Evolutionary conservation across 2,113 vertebrate genomes (phyloP), one percentile per base, ranked within the genome.

Genomic region (Siphamia tubifer): DNA sequence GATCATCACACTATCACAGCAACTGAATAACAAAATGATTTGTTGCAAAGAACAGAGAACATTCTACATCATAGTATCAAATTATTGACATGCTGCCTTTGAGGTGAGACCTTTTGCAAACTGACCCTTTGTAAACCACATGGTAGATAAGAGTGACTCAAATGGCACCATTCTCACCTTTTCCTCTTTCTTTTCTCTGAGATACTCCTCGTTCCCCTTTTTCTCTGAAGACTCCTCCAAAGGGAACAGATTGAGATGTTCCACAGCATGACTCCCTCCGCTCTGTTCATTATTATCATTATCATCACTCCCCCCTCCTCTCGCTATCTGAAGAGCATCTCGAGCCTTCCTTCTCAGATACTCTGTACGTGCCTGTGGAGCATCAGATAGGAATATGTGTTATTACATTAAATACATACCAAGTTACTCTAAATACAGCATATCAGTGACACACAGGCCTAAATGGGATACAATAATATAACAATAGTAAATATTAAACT

Each of bases 131-230:
- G n/a, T n/a, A n/a, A 39, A 54, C 34, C 8, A 15, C 8, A 16
- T 5, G 12, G 12, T 31, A 13, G 5, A 16, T 1, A 43, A 16
- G 5, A 11, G n/a, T 8, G 19, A 24, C 13, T 38, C 6, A 12
- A 38, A 5, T 7, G 20, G 13, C 3, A 53, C 2, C 11, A 36
- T 3, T n/a, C 5, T 83, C 43, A 97, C 96, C 85, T 93, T 92
- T n/a, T 96, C 95, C 15, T 92, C 92, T 10, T 89, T 92, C 70
- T 96, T 96, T 28, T 97, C 96, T 52, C 89, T 92, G 15, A 95
- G 91, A 0, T 96, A 93, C 17, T 96, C 95, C 45, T 84, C 89
- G 24, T 96, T 97, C 34, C 94, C 91, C 15, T 82, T 85, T 68
- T 87, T 92, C 57, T 88, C 67, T 8, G 90, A 75, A 10, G 92